phyloP scores from a whole-genome alignment of 2,797 vertebrate species.

The Rousettus madagascariensis region DNA sequence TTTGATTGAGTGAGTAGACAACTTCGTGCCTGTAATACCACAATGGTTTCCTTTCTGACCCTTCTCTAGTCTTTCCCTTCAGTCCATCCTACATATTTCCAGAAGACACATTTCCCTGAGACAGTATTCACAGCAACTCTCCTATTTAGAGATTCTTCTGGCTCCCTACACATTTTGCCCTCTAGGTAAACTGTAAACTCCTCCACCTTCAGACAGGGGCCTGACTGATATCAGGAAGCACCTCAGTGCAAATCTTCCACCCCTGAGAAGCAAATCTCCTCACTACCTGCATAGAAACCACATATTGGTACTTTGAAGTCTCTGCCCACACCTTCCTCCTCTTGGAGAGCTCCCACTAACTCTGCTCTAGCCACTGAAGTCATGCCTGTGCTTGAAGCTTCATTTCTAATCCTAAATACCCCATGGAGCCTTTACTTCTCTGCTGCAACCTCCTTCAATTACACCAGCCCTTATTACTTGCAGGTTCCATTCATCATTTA shows the following conservation, averaged over 20 bases:
- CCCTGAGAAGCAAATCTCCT: background rate
- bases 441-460: background rate
- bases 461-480: background rate
- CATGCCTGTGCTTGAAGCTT: background rate
- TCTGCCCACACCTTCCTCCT: background rate
- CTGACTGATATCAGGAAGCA: rapidly evolving
- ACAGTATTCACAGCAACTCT: background rate
- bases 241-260: no score
- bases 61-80: background rate
- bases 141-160: background rate
- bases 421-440: background rate
- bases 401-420: background rate
- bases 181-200: background rate
- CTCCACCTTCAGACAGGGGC: background rate
- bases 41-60: background rate
- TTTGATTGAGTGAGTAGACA: background rate
- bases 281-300: background rate
- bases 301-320: background rate
- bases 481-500: background rate
- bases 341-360: background rate
- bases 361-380: background rate
- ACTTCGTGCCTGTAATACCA: background rate
- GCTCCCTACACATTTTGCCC: background rate
- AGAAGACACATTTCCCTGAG: background rate
- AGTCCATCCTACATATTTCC: background rate